Evolutionary conservation across 1,140 invertebrate genomes (phyloP), one percentile per base, ranked within the genome.

Genomic region (Tribolium madens): DNA sequence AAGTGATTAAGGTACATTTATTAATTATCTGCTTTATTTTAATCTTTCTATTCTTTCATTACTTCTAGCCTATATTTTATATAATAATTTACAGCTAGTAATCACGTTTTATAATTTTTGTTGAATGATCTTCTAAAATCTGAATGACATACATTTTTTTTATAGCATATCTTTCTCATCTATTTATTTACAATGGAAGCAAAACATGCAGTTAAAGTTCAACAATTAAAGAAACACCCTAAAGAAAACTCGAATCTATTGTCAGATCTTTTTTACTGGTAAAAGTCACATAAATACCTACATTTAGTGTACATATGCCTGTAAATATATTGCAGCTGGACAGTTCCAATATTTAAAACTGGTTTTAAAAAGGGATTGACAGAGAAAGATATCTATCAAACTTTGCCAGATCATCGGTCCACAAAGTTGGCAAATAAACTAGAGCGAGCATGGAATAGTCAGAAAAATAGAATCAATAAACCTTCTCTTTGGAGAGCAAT

Each of bases 371-470:
- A 53, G 15, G 60, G 78, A 31, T 72, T 53, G 13, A n/a, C 9
- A n/a, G 81, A 82, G 71, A 80, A 83, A 12, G 82, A 83, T 77
- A 75, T 83, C n/a, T 79, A 78, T 17, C 14, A 72, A 47, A 15
- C 46, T 13, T 12, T 81, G 14, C 10, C 48, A 10, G n/a, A 46
- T 9, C 82, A 83, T 14, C 73, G 79, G 1, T 80, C 81, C 1
- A 77, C 31, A 13, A 75, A 79, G 3, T 81, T 91, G 80, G 91
- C 91, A 13, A 87, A 90, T 78, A 84, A 85, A 50, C 84, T 93
- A 36, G 86, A 89, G 79, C 87, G 75, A 79, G 52, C 64, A 14
- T 71, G 36, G 68, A 71, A 46, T 18, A 42, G n/a, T 13, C 36
- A 71, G 21, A 15, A 17, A 14, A 47, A 48, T 14, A 2, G 31